A percentile compares a stretch with the other conserved stretches of the same genome.
Evolutionary conservation across 2,113 vertebrate genomes (phyloP).

Genomic region (Girardinichthys multiradiatus): DNA sequence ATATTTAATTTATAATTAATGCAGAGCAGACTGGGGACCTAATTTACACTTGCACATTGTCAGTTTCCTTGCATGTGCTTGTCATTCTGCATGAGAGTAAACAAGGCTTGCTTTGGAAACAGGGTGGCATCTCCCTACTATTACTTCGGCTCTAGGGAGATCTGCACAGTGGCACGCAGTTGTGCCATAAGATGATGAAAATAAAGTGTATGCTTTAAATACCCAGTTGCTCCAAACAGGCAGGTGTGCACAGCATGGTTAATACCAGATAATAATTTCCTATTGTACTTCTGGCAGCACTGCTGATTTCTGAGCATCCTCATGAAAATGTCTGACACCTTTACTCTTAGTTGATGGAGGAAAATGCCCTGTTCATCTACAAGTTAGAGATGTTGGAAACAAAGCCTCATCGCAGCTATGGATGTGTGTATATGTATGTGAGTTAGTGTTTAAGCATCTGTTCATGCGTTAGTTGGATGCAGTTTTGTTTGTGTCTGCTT

Average conservation of each 20-base stretch:
- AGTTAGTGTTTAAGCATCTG: slow-evolving; percentile 21
- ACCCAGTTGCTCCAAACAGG: slow-evolving; percentile 42
- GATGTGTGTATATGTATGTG: slow-evolving; percentile 23
- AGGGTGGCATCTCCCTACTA: slow-evolving; percentile 66
- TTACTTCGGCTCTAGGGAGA: slow-evolving; percentile 75
- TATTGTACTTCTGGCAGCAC: slow-evolving; percentile 25
- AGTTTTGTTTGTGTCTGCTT: slow-evolving; percentile 22
- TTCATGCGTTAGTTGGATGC: slow-evolving; percentile 32
- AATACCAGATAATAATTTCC: slow-evolving; percentile 48
- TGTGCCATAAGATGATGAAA: slow-evolving; percentile 69
- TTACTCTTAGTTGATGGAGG: slow-evolving; percentile 30
- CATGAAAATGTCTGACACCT: slow-evolving; percentile 34
- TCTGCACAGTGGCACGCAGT: slow-evolving; percentile 55
- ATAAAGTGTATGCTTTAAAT: slow-evolving; percentile 64
- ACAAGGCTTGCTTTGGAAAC: slow-evolving; percentile 73
- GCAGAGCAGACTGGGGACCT: slow-evolving; percentile 78
- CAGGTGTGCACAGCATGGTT: slow-evolving; percentile 54
- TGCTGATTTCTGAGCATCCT: slow-evolving; percentile 48
- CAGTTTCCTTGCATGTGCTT: slow-evolving; percentile 77
- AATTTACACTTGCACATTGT: slow-evolving; percentile 82
- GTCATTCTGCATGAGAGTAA: slow-evolving; percentile 79
- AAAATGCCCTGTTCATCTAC: slow-evolving; percentile 45
- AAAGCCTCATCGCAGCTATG: slow-evolving; percentile 41
- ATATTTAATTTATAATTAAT: slow-evolving; percentile 83
- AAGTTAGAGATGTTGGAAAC: slow-evolving; percentile 40